Evolutionary conservation across 2,113 vertebrate species (phyloP), one percentile per base, ranked within the genome.

Genomic region (Onychorhynchus coronatus): DNA sequence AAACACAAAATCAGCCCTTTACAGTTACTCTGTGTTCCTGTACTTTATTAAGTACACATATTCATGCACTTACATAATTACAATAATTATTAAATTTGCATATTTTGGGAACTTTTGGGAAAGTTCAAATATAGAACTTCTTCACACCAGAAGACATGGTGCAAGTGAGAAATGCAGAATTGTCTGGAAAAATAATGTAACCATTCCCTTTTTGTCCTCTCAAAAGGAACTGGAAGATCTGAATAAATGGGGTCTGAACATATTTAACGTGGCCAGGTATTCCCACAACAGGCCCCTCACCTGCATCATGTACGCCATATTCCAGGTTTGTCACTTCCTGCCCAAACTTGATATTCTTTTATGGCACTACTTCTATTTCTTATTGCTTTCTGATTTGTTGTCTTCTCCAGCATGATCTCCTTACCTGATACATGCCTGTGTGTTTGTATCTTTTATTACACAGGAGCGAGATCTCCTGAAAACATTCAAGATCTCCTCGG

Each of bases 171-270:
- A 59, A 44, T 6, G 56, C 12, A 47, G 55, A 27, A 28, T 8
- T 23, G 31, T 31, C 56, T 87, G n/a, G n/a, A 5, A 33, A 67
- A 70, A 16, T n/a, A 7, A 18, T 5, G 5, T 37, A 74, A 78
- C 65, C 8, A 0, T 83, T 68, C 37, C 93, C 61, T 59, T 28
- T 70, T 42, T 28, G 67, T 96, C 55, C 50, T 81, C 61, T 82
- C 67, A 11, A 50, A 44, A 99, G 99, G 99, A 99, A 53, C 98
- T 99, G 85, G 99, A 99, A 91, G 98, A 99, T 88, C 98, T 99
- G 71, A 99, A 99, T 74, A 99, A 98, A 96, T 99, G 99, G 99
- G 99, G 99, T 19, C 97, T 99, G 87, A 99, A 99, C 93, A 99
- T 99, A 95, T 99, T 99, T 96, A 98, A 98, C 16, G 99, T 99